A percentile compares a stretch with the other conserved stretches of the same genome.
Conservation (phyloP, 2,888 invertebrate genomes). For the Macrophya annulata region DNA sequence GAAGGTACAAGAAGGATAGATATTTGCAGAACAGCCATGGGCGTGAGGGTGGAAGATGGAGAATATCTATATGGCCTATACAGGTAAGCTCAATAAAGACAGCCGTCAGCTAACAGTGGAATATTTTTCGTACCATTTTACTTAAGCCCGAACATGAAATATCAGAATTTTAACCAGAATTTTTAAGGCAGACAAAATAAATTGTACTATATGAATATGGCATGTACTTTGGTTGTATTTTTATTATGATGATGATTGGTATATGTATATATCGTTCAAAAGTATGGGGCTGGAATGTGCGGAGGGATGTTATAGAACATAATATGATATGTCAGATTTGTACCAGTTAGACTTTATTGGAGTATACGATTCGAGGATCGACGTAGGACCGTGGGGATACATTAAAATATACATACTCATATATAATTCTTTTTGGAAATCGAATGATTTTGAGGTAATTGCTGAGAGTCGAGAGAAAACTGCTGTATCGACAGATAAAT, state of each 20-base stretch:
- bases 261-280: neutral
- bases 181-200: neutral
- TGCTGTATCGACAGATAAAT: neutral
- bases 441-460: neutral
- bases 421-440: neutral
- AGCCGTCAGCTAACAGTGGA: neutral
- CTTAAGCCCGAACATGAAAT: neutral
- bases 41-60: neutral
- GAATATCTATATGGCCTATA: neutral
- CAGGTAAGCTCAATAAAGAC: slow-evolving; percentile 18
- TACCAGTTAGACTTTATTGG: neutral
- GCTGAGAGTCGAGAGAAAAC: neutral
- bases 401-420: neutral
- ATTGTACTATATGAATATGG: neutral
- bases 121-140: neutral
- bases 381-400: neutral
- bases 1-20: slow-evolving; percentile 14
- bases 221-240: neutral
- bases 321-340: slow-evolving; percentile 1
- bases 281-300: neutral
- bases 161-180: neutral
- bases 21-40: slow-evolving; percentile 23
- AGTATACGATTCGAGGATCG: neutral
- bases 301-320: neutral
- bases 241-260: neutral